Percentiles rank a stretch among this genome's conserved stretches.
phyloP scores from a whole-genome alignment of 2,113 vertebrate species.

The Pangasianodon gigas region DNA sequence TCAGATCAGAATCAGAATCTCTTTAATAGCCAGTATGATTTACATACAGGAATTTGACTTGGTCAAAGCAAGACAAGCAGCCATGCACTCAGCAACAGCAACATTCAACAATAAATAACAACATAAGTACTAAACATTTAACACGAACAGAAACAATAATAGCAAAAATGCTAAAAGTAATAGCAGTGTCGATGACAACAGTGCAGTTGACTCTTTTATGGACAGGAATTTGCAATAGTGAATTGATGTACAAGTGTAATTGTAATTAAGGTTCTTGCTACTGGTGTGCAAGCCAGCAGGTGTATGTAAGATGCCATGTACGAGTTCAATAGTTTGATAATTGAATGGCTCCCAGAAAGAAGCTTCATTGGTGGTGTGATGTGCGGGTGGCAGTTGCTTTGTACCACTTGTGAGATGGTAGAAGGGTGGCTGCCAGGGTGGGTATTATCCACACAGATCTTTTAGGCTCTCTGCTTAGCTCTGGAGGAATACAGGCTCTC shows the following conservation, averaged over 20 bases:
- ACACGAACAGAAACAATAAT: neutral
- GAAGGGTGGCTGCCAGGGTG: neutral
- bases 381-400: neutral
- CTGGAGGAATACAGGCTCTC: neutral
- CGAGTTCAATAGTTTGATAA: neutral
- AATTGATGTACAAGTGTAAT: neutral
- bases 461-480: too few species aligned
- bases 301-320: neutral
- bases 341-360: neutral
- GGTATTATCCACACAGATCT: neutral
- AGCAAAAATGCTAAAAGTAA: neutral
- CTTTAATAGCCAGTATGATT: neutral
- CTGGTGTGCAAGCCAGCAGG: neutral
- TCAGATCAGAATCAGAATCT: neutral
- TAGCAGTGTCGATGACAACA: neutral
- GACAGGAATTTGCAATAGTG: neutral
- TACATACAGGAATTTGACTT: neutral
- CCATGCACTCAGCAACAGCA: neutral
- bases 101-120: neutral
- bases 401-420: neutral
- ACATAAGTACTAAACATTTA: too few species aligned
- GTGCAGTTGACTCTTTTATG: neutral
- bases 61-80: too few species aligned
- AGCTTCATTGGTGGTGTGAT: neutral
- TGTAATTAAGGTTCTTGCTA: neutral